Percentiles rank a stretch among this genome's conserved stretches.
These are phyloP conservation scores for Phaedon cochleariae DNA, from an alignment of 2,888 invertebrate species.

Conservation along the genomic window DNA sequence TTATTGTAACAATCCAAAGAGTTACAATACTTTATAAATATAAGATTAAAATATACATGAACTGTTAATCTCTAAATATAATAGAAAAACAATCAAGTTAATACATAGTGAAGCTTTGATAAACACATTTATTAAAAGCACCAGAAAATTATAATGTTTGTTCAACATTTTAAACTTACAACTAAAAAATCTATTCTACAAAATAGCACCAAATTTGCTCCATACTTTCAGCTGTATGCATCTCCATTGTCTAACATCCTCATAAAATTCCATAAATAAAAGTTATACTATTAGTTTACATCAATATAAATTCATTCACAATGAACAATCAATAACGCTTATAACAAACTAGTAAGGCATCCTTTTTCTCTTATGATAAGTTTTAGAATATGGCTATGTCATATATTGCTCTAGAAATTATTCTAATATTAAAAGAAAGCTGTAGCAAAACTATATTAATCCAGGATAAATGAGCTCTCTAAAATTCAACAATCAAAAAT, in stretches of 20 bases:
- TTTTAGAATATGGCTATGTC: constrained; percentile 41
- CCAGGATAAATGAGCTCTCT: constrained; percentile 33
- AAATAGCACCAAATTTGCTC: constrained; percentile 62
- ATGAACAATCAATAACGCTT: constrained; percentile 31
- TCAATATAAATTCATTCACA: constrained; percentile 9
- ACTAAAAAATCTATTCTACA: constrained; percentile 46
- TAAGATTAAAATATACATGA: constrained; percentile 49
- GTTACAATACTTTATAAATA: constrained; percentile 46
- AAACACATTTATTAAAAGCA: constrained; percentile 26
- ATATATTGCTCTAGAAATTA: constrained; percentile 31
- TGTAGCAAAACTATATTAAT: constrained; percentile 24
- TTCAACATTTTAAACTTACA: constrained; percentile 23
- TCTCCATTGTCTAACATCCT: constrained; percentile 51
- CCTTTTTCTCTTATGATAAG: constrained; percentile 36
- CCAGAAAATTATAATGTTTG: constrained; percentile 36
- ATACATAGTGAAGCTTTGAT: constrained; percentile 34
- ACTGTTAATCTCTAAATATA: constrained; percentile 42
- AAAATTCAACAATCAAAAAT: constrained; percentile 8
- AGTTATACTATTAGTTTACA: constrained; percentile 18
- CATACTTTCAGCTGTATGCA: constrained; percentile 55
- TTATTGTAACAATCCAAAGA: constrained; percentile 57
- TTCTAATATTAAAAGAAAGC: constrained; percentile 21
- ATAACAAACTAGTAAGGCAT: constrained; percentile 42
- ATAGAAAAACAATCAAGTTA: constrained; percentile 43
- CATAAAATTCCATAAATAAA: constrained; percentile 34